phyloP scores from a whole-genome alignment of 2,888 invertebrate genomes.

The Ecliptopera silaceata region DNA sequence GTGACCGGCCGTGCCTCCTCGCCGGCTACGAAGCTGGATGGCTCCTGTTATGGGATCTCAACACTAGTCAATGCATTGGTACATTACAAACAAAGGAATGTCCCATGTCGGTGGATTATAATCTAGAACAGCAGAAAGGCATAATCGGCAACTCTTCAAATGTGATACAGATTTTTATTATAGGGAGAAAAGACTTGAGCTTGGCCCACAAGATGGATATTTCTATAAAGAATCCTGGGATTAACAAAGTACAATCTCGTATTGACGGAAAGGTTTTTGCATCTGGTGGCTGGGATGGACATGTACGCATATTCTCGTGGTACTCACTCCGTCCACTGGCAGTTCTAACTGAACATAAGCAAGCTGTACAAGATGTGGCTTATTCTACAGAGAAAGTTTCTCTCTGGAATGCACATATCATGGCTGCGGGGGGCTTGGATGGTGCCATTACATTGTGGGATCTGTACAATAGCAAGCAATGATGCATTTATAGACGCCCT shows the following conservation, averaged over 20 bases:
- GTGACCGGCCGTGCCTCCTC: conserved; percentile 81
- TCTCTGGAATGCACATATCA: conserved; percentile 88
- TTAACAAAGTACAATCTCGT: conserved; percentile 86
- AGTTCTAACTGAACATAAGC: conserved; percentile 88
- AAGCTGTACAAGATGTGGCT: conserved; percentile 87
- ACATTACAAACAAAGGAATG: conserved; percentile 84
- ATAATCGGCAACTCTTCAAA: conserved; percentile 86
- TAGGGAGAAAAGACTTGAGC: conserved; percentile 80
- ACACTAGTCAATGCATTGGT: conserved; percentile 82
- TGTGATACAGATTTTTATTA: conserved; percentile 84
- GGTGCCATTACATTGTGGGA: conserved; percentile 91
- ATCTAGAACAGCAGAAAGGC: conserved; percentile 85
- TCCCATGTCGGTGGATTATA: conserved; percentile 89
- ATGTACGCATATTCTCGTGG: conserved; percentile 90
- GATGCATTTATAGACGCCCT: conserved; percentile 41
- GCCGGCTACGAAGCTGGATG: conserved; percentile 90
- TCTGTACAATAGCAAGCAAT: conserved; percentile 85
- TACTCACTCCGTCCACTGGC: conserved; percentile 88
- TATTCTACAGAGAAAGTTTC: conserved; percentile 86
- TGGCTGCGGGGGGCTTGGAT: conserved; percentile 90
- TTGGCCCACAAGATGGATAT: conserved; percentile 84
- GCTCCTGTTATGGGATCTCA: conserved; percentile 88
- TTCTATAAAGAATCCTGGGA: conserved; percentile 88
- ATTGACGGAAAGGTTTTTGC: conserved; percentile 88
- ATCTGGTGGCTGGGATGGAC: conserved; percentile 90